These are phyloP conservation scores for Talpa occidentalis DNA, from an alignment of 2,113 vertebrate species.

Conservation along the genomic window DNA sequence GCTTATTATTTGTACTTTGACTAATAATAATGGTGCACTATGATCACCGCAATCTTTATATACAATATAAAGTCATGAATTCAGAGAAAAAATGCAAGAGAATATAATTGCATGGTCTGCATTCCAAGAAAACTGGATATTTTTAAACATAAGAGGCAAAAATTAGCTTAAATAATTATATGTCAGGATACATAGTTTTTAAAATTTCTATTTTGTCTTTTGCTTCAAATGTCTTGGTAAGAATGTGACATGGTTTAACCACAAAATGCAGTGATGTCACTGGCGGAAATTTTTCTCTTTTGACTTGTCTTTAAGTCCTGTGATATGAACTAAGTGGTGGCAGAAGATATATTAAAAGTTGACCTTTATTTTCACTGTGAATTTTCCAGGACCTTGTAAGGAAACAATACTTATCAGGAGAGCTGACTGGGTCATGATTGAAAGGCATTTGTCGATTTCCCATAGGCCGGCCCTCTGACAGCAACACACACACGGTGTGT, in stretches of 20 bases:
- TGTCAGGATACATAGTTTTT: conserved; percentile 29
- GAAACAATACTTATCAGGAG: not conserved
- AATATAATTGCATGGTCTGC: conserved; percentile 64
- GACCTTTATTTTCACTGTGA: not conserved
- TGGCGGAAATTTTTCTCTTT: not conserved
- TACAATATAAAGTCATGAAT: conserved; percentile 45
- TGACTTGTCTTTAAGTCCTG: not conserved
- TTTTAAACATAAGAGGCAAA: conserved; percentile 77
- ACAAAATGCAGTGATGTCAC: not conserved
- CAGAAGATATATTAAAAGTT: not conserved
- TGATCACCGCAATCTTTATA: conserved; percentile 27
- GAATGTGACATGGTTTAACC: not conserved
- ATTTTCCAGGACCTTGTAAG: not conserved
- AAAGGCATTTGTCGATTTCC: not conserved
- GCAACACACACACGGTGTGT: not conserved
- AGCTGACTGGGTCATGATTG: not conserved
- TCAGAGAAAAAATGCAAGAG: not conserved
- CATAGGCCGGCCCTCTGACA: not conserved
- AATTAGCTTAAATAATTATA: conserved; percentile 79
- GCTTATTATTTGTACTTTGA: conserved; percentile 65
- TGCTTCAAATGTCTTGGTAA: conserved; percentile 40
- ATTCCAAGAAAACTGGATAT: conserved; percentile 78
- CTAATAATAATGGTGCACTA: conserved; percentile 52
- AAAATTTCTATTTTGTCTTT: conserved; percentile 48
- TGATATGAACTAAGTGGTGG: not conserved